These are phyloP conservation scores for Nomada goodeniana DNA, from an alignment of 2,888 invertebrate genomes.

Conservation along the genomic window DNA sequence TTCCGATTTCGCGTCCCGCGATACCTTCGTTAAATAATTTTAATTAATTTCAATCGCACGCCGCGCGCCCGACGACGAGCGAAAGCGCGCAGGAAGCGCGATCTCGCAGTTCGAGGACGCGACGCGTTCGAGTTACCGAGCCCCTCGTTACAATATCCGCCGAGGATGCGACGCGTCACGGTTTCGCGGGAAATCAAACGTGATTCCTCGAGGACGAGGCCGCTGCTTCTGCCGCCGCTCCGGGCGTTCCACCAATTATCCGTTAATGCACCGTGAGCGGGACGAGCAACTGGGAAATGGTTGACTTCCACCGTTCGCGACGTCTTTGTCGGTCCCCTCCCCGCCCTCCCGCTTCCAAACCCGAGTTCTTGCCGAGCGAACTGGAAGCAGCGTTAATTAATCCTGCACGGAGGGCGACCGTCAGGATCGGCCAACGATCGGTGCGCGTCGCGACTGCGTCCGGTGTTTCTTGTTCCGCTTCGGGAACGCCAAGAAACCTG, in stretches of 20 bases:
- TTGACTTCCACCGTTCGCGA: not conserved
- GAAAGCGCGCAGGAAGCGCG: conserved; percentile 14
- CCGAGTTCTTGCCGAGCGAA: not conserved
- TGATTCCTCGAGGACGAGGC: conserved; percentile 15
- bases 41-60: conserved; percentile 48
- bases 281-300: not conserved
- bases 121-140: not conserved
- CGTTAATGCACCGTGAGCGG: conserved; percentile 56
- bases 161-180: conserved; percentile 16
- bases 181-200: conserved; percentile 57
- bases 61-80: conserved; percentile 1
- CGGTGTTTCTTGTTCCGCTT: too few species aligned
- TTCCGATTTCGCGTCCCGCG: conserved; percentile 19
- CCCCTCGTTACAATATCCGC: conserved; percentile 49
- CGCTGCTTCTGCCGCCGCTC: conserved; percentile 7
- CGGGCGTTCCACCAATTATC: conserved; percentile 64
- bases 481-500: not conserved
- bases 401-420: not conserved
- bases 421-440: conserved; percentile 5
- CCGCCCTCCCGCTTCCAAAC: not conserved
- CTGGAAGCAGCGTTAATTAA: conserved; percentile 29
- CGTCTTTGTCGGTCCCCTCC: not conserved
- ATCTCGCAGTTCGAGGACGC: not conserved
- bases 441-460: not conserved
- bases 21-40: too few species aligned